These are phyloP conservation scores for Acrocyrtus sp. DNA, from an alignment of 2,888 invertebrate species.

Conservation along the genomic window DNA sequence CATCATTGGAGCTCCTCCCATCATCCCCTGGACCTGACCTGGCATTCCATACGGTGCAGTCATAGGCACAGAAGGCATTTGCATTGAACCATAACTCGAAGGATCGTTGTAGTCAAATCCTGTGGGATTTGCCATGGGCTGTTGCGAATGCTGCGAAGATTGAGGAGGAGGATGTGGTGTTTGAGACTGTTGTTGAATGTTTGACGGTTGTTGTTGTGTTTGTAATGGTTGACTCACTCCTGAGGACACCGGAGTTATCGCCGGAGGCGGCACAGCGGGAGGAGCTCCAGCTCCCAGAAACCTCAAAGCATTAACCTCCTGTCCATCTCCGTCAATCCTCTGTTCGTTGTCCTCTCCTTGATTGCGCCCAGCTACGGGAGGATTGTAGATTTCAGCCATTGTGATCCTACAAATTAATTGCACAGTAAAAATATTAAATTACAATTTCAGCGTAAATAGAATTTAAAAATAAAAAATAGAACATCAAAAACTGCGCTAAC, in stretches of 20 bases:
- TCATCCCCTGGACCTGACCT: slow-evolving; percentile 10
- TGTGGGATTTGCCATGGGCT: neutral
- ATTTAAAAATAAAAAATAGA: neutral
- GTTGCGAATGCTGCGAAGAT: slow-evolving; percentile 14
- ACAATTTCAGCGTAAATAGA: too few relatives aligned
- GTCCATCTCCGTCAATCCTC: slow-evolving; percentile 54
- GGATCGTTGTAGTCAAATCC: slow-evolving; percentile 26
- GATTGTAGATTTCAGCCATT: slow-evolving; percentile 26
- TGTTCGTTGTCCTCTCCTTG: slow-evolving; percentile 25
- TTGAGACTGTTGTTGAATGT: slow-evolving; percentile 16
- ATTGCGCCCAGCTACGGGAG: slow-evolving; percentile 5
- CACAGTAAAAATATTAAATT: too few relatives aligned
- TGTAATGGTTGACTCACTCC: slow-evolving; percentile 36
- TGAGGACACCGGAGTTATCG: slow-evolving; percentile 33
- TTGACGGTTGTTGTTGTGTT: too few relatives aligned
- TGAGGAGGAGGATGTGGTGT: slow-evolving; percentile 18
- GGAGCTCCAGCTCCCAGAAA: slow-evolving; percentile 32
- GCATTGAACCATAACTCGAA: slow-evolving; percentile 13
- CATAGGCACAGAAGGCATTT: slow-evolving; percentile 32
- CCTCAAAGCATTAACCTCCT: slow-evolving; percentile 48
- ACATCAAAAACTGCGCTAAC: too few relatives aligned
- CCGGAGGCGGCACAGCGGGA: slow-evolving; percentile 22
- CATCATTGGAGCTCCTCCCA: slow-evolving; percentile 28
- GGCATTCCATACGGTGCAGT: slow-evolving; percentile 14
- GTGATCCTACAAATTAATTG: too few relatives aligned